These are phyloP conservation scores for Conus ventricosus DNA, from an alignment of 1,140 invertebrate genomes.

Conservation along the genomic window DNA sequence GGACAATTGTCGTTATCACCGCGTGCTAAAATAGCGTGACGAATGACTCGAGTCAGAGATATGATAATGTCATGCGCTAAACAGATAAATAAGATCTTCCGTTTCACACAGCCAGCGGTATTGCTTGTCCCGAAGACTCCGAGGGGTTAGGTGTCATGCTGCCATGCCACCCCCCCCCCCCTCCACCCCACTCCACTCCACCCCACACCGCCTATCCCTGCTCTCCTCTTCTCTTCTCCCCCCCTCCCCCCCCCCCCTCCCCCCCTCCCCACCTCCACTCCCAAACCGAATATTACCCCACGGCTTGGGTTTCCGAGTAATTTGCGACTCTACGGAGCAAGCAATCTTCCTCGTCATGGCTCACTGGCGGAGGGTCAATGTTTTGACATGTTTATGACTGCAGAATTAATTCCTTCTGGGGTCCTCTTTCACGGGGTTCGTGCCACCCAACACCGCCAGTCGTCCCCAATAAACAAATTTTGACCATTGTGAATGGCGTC, in stretches of 20 bases:
- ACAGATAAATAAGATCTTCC: neutral
- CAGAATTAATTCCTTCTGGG: neutral
- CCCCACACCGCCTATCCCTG: no score
- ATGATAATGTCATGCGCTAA: neutral
- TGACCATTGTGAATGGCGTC: neutral
- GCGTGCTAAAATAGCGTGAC: neutral
- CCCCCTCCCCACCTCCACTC: no score
- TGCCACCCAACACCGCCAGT: neutral
- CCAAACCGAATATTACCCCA: neutral
- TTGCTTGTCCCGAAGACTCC: neutral
- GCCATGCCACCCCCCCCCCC: no score
- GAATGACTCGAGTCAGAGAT: neutral
- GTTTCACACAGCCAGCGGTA: neutral
- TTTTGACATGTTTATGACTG: constrained; percentile 11
- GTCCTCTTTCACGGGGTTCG: neutral
- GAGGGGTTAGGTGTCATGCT: neutral
- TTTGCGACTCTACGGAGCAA: neutral
- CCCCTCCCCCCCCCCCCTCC: neutral
- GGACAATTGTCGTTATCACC: neutral
- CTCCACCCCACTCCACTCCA: no score
- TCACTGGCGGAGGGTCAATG: neutral
- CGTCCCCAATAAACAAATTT: constrained; percentile 8
- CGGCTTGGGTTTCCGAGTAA: neutral
- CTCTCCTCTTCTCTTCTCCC: neutral
- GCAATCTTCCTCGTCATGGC: neutral